Percentiles rank a stretch among this genome's conserved stretches.
phyloP scores from a whole-genome alignment of 2,888 invertebrate species.

The Chrysolina haemoptera region DNA sequence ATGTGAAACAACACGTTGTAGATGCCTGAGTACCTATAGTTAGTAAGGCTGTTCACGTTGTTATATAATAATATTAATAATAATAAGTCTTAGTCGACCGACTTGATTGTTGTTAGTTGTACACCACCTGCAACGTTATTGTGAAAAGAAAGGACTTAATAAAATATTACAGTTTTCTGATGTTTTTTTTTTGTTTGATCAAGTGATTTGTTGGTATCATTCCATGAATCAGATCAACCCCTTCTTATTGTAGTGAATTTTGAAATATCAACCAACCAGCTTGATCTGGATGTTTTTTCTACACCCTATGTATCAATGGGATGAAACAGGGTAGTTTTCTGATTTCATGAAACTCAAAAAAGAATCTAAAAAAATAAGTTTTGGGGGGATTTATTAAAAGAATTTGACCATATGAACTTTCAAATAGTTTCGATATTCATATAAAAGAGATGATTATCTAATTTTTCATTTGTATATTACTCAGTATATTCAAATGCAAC shows the following conservation, averaged over 20 bases:
- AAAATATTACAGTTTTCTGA: slow-evolving; percentile 68
- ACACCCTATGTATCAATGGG: too few relatives aligned
- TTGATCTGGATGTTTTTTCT: too few relatives aligned
- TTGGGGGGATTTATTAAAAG: too few relatives aligned
- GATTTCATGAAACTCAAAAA: too few relatives aligned
- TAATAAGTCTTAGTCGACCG: slow-evolving; percentile 65
- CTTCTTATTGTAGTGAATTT: not conserved
- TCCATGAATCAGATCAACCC: too few relatives aligned
- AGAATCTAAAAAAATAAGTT: too few relatives aligned
- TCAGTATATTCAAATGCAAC: too few relatives aligned
- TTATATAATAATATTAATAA: slow-evolving; percentile 67
- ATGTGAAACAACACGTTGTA: slow-evolving; percentile 67
- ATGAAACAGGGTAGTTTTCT: too few relatives aligned
- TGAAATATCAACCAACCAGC: not conserved
- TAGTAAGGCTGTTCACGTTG: slow-evolving; percentile 72
- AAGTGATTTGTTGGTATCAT: not conserved
- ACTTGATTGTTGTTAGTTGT: slow-evolving; percentile 69
- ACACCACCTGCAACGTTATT: slow-evolving; percentile 68
- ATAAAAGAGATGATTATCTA: too few relatives aligned
- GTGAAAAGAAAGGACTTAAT: slow-evolving; percentile 69
- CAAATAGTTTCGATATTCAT: too few relatives aligned
- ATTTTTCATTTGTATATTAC: too few relatives aligned
- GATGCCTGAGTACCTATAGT: slow-evolving; percentile 71
- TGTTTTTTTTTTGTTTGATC: slow-evolving; percentile 34
- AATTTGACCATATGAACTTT: too few relatives aligned